These are phyloP conservation scores for Hedychridium roseum DNA, from an alignment of 2,888 invertebrate genomes.

Conservation along the genomic window DNA sequence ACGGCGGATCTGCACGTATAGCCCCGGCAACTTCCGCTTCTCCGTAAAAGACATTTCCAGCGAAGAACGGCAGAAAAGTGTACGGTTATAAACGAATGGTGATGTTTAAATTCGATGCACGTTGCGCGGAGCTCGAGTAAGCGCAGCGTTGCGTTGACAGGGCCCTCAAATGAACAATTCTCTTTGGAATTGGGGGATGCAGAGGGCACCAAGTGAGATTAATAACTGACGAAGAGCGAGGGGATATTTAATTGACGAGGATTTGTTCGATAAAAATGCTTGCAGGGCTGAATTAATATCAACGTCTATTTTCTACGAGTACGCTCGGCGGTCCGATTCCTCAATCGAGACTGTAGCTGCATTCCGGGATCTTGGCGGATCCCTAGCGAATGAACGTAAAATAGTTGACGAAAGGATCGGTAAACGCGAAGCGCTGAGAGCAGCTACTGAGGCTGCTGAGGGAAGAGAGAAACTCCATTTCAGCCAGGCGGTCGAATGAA, in stretches of 20 bases:
- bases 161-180: neutral
- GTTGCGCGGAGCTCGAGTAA: slow-evolving; percentile 1
- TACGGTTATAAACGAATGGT: neutral
- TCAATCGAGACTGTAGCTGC: slow-evolving; percentile 6
- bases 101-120: slow-evolving; percentile 15
- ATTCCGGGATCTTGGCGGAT: slow-evolving; percentile 18
- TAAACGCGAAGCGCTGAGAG: slow-evolving; percentile 31
- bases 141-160: neutral
- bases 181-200: neutral
- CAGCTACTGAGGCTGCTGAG: too few relatives aligned
- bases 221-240: slow-evolving; percentile 1
- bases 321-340: too few relatives aligned
- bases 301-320: too few relatives aligned
- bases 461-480: slow-evolving; percentile 23
- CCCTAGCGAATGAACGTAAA: slow-evolving; percentile 23
- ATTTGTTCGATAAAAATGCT: too few relatives aligned
- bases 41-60: slow-evolving; percentile 10
- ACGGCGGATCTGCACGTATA: neutral
- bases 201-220: neutral
- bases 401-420: slow-evolving; percentile 31
- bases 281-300: too few relatives aligned
- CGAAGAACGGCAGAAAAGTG: neutral
- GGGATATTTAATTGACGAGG: neutral
- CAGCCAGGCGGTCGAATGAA: slow-evolving; percentile 35
- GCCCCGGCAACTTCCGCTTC: neutral